Percentiles rank a stretch among this genome's conserved stretches.
Conservation (phyloP, 1,140 invertebrate genomes). For the Galleria mellonella region DNA sequence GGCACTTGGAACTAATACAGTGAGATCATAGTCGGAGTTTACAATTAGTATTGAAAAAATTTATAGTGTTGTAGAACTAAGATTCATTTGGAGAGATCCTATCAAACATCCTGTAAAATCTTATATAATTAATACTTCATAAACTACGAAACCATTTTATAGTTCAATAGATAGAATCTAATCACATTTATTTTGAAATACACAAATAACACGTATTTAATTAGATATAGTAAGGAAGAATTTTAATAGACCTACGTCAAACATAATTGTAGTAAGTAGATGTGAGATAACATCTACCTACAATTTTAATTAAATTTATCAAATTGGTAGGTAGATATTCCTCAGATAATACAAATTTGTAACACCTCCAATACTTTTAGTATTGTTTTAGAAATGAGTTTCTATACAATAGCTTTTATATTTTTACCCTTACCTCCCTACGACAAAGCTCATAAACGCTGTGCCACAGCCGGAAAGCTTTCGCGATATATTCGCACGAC, state of each 20-base stretch:
- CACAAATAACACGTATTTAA: constrained; percentile 41
- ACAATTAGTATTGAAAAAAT: constrained; percentile 19
- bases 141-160: constrained; percentile 52
- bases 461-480: constrained; percentile 46
- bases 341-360: constrained; percentile 67
- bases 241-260: constrained; percentile 7
- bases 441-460: constrained; percentile 63
- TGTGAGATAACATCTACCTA: neutral
- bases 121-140: constrained; percentile 18
- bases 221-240: constrained; percentile 23
- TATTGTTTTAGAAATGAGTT: constrained; percentile 62
- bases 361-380: constrained; percentile 68
- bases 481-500: constrained; percentile 28
- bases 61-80: constrained; percentile 12
- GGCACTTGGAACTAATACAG: constrained; percentile 71
- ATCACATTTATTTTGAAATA: constrained; percentile 49
- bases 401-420: constrained; percentile 57
- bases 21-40: constrained; percentile 37
- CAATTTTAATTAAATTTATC: neutral
- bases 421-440: constrained; percentile 63
- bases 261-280: neutral
- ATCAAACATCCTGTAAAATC: constrained; percentile 11
- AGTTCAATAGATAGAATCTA: constrained; percentile 51
- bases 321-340: too few species aligned
- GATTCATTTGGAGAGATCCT: neutral